phyloP scores from a whole-genome alignment of 1,140 invertebrate genomes.

The Trichonephila inaurata region DNA sequence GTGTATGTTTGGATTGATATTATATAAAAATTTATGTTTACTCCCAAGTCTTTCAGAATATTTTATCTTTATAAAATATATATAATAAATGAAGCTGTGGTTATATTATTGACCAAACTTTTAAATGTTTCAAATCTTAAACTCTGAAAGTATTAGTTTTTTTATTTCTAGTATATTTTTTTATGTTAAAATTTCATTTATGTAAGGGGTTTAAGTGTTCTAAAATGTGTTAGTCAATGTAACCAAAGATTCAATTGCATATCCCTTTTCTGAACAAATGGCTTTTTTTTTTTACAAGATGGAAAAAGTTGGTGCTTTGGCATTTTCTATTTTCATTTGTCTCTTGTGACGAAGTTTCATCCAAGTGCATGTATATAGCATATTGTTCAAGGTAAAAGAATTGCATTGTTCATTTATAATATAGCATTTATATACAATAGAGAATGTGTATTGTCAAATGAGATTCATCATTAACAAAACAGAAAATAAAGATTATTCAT shows the following conservation, averaged over 20 bases:
- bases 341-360: not conserved
- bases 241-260: not conserved
- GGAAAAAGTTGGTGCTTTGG: too few species aligned
- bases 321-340: too few species aligned
- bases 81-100: not conserved
- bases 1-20: not conserved
- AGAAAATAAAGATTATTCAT: too few species aligned
- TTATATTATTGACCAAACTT: not conserved
- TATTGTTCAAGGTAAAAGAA: not conserved
- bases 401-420: not conserved
- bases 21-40: not conserved
- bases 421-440: too few species aligned
- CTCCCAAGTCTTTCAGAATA: not conserved
- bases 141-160: too few species aligned
- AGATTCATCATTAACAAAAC: too few species aligned
- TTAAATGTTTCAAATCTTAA: not conserved
- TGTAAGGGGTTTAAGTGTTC: not conserved
- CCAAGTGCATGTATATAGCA: not conserved
- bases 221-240: not conserved
- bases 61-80: not conserved
- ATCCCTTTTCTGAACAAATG: not conserved
- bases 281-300: too few species aligned
- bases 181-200: not conserved
- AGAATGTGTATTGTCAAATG: too few species aligned
- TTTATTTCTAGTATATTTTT: too few species aligned